Evolutionary conservation across 2,888 invertebrate species (phyloP).

Genomic region (Muscina levida): DNA sequence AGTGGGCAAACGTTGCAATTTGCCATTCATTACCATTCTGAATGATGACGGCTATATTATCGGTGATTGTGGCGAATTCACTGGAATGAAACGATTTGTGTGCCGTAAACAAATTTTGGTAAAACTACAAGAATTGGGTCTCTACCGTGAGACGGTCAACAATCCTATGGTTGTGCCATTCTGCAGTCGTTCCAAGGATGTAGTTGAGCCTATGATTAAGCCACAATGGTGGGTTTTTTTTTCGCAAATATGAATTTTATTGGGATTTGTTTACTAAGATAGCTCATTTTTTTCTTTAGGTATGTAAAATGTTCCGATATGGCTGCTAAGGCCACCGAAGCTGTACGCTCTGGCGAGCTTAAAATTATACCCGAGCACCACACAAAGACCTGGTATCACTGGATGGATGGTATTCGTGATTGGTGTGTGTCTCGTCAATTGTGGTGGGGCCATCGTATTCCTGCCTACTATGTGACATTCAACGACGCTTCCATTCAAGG

Average conservation of each 20-base stretch:
- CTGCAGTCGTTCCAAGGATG: slow-evolving; percentile 97
- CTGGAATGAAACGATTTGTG: slow-evolving; percentile 94
- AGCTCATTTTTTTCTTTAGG: slow-evolving; percentile 79
- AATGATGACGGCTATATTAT: slow-evolving; percentile 94
- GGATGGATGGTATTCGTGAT: slow-evolving; percentile 97
- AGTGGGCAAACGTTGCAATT: slow-evolving; percentile 92
- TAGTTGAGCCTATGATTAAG: slow-evolving; percentile 97
- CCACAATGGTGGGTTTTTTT: slow-evolving; percentile 91
- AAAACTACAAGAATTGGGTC: slow-evolving; percentile 85
- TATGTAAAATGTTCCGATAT: slow-evolving; percentile 94
- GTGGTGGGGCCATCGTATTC: slow-evolving; percentile 99
- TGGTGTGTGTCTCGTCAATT: slow-evolving; percentile 99
- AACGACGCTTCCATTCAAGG: slow-evolving; percentile 78
- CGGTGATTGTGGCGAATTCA: slow-evolving; percentile 88
- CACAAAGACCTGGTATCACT: slow-evolving; percentile 95
- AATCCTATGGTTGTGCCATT: slow-evolving; percentile 98
- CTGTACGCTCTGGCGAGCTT: slow-evolving; percentile 89
- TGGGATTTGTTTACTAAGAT: too few species aligned
- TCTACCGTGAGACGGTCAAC: slow-evolving; percentile 90
- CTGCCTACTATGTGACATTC: slow-evolving; percentile 90
- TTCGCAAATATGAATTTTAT: too few species aligned
- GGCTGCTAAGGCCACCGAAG: slow-evolving; percentile 91
- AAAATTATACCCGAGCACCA: slow-evolving; percentile 95
- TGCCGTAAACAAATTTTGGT: slow-evolving; percentile 91
- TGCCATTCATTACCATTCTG: slow-evolving; percentile 93